phyloP scores from a whole-genome alignment of 2,113 vertebrate genomes.

The Daphoenositta chrysoptera region DNA sequence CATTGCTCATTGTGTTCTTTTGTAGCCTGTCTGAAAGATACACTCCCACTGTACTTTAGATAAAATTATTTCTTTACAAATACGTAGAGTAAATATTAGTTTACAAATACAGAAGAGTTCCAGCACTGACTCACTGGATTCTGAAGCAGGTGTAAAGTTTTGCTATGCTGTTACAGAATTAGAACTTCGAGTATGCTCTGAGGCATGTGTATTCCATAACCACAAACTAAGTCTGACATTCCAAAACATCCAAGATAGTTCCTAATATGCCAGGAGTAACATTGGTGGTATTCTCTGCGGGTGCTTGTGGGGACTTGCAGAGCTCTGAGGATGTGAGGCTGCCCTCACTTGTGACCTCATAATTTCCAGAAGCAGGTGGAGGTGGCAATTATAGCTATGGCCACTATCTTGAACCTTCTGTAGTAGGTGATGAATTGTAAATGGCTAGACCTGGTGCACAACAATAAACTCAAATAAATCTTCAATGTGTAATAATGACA shows the following conservation, averaged over 20 bases:
- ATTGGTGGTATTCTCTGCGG: not conserved
- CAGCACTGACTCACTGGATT: not conserved
- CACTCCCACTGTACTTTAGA: not conserved
- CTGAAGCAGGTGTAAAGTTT: not conserved
- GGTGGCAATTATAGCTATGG: constrained; percentile 84
- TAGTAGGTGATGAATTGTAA: constrained; percentile 89
- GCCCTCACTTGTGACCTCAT: constrained; percentile 80
- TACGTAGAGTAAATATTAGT: not conserved
- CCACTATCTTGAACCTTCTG: constrained; percentile 81
- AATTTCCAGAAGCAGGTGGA: constrained; percentile 87
- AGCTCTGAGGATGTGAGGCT: constrained; percentile 47
- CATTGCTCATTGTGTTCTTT: not conserved
- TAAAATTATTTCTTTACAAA: not conserved
- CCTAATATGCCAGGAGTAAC: not conserved
- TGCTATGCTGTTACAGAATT: not conserved
- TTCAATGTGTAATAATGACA: constrained; percentile 91
- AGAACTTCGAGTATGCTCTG: not conserved
- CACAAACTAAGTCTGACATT: not conserved
- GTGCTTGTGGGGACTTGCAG: constrained; percentile 4
- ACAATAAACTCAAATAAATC: constrained; percentile 92
- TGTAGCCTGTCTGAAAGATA: not conserved
- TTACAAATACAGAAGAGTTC: not conserved
- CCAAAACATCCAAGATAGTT: not conserved
- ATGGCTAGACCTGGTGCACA: constrained; percentile 81
- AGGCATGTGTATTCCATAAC: rapidly evolving